phyloP scores from a whole-genome alignment of 2,113 vertebrate genomes.

The Symphodus melops region DNA sequence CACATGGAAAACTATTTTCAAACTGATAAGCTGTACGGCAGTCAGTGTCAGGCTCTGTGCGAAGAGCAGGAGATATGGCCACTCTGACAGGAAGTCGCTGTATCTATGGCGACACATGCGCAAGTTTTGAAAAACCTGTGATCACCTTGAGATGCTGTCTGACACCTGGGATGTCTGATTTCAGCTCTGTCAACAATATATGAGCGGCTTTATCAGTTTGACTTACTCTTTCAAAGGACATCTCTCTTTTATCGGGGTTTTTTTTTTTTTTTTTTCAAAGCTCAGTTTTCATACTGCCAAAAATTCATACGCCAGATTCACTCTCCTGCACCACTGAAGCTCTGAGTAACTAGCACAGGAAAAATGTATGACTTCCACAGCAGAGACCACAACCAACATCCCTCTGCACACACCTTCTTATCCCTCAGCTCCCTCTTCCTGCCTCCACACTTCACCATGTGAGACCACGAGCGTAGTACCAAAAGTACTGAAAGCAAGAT shows the following conservation, averaged over 20 bases:
- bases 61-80: conserved; percentile 1
- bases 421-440: too few species aligned
- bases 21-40: conserved; percentile 7
- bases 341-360: too few species aligned
- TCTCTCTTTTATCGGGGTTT: neutral
- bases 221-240: neutral
- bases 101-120: neutral
- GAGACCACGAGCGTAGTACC: too few species aligned
- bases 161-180: neutral
- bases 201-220: neutral
- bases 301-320: too few species aligned
- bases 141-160: conserved; percentile 1
- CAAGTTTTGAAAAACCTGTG: neutral
- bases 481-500: too few species aligned
- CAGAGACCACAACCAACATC: too few species aligned
- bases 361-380: too few species aligned
- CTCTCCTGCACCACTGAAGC: too few species aligned
- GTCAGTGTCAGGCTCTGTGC: neutral
- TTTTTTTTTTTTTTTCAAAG: neutral
- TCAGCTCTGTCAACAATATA: neutral
- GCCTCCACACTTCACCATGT: too few species aligned
- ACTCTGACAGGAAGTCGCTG: neutral
- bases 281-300: too few species aligned
- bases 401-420: too few species aligned
- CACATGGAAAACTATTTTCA: conserved; percentile 11